A percentile compares a stretch with the other conserved stretches of the same genome.
Evolutionary conservation across 2,797 vertebrate genomes (phyloP).

Genomic region (Micrastur ruficollis): DNA sequence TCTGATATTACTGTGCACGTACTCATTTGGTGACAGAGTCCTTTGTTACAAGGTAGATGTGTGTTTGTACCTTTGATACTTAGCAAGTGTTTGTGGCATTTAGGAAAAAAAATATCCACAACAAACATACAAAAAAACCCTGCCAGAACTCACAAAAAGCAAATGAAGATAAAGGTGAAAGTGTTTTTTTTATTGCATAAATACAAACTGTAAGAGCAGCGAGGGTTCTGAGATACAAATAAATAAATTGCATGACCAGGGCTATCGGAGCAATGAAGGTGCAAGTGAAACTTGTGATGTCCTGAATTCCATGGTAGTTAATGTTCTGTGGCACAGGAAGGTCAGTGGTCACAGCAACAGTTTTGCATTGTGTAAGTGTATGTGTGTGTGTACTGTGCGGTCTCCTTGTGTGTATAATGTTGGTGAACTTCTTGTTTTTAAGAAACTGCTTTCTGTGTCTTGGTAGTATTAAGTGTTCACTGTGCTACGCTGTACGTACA

Average conservation of each 20-base stretch:
- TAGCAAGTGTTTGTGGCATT: neutral
- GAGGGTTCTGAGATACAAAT: neutral
- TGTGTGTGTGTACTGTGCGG: neutral
- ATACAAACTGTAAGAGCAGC: neutral
- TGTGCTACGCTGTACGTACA: neutral
- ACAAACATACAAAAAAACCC: neutral
- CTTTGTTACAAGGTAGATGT: neutral
- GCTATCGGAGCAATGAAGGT: neutral
- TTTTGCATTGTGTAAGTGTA: neutral
- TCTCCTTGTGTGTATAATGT: neutral
- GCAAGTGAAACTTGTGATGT: neutral
- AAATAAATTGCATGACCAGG: neutral
- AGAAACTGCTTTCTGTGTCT: neutral
- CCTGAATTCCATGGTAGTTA: neutral
- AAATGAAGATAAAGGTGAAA: neutral
- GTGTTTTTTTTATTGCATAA: rapidly evolving
- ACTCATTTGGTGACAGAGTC: neutral
- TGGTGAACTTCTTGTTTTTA: neutral
- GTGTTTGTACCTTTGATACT: neutral
- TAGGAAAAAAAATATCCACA: neutral
- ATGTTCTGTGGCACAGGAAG: neutral
- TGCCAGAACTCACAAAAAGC: neutral
- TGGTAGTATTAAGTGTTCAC: neutral
- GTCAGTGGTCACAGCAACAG: neutral
- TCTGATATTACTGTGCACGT: neutral